A percentile compares a stretch with the other conserved stretches of the same genome.
Evolutionary conservation across 2,888 invertebrate genomes (phyloP).

Genomic region (Synergus japonicus): DNA sequence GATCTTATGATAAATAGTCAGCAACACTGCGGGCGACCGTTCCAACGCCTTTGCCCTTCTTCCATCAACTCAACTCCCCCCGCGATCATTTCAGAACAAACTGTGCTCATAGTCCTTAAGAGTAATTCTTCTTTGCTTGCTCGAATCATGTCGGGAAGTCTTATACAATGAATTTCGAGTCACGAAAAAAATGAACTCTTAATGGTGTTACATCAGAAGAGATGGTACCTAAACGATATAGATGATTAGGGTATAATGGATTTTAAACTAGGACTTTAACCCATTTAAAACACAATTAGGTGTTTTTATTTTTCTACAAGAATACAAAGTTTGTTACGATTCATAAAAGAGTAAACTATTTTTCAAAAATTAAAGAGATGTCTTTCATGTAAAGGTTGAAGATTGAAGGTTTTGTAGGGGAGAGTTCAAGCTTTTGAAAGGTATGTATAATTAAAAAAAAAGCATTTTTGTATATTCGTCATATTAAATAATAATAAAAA

Average conservation of each 20-base stretch:
- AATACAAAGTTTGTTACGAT: too few relatives aligned
- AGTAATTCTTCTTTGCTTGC: constrained; percentile 21
- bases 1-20: constrained; percentile 76
- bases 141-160: not conserved
- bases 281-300: not conserved
- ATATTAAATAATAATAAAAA: too few relatives aligned
- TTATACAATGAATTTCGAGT: not conserved
- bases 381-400: too few relatives aligned
- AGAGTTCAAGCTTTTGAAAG: too few relatives aligned
- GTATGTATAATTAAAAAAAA: too few relatives aligned
- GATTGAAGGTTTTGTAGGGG: too few relatives aligned
- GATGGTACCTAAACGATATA: not conserved
- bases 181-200: not conserved
- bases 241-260: not conserved
- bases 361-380: too few relatives aligned
- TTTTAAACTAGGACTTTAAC: not conserved
- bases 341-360: too few relatives aligned
- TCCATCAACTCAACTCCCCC: constrained; percentile 29
- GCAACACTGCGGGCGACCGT: constrained; percentile 75
- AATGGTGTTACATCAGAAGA: constrained; percentile 1
- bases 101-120: constrained; percentile 1
- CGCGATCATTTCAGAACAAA: constrained; percentile 14
- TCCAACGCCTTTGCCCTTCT: constrained; percentile 69
- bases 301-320: too few relatives aligned
- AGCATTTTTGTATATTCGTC: too few relatives aligned